phyloP scores from a whole-genome alignment of 2,797 vertebrate species.

The Eupleurogrammus muticus region DNA sequence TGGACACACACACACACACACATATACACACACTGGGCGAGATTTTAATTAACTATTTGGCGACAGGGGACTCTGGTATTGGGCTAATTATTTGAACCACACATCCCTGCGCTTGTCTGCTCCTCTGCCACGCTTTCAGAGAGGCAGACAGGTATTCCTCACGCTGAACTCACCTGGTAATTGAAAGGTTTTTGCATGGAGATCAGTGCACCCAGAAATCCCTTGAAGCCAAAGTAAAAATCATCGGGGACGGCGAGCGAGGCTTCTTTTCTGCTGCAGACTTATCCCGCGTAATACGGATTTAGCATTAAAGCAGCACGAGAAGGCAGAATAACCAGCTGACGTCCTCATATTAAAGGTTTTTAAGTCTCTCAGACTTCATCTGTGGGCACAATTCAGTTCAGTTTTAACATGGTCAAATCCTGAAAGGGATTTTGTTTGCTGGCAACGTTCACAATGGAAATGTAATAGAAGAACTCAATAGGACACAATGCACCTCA shows the following conservation, averaged over 20 bases:
- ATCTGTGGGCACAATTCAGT: constrained; percentile 28
- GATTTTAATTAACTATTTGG: constrained; percentile 79
- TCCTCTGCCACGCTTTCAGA: constrained; percentile 39
- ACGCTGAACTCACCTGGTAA: constrained; percentile 62
- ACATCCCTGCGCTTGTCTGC: constrained; percentile 50
- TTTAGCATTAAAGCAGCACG: constrained; percentile 56
- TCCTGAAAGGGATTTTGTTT: constrained; percentile 41
- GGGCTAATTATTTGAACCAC: constrained; percentile 75
- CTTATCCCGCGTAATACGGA: constrained; percentile 55
- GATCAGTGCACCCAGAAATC: constrained; percentile 46
- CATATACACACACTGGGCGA: constrained; percentile 49
- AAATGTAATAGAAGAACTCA: constrained; percentile 8
- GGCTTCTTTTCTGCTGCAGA: constrained; percentile 45
- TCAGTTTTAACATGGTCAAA: constrained; percentile 31
- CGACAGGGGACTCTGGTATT: constrained; percentile 68
- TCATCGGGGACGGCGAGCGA: constrained; percentile 42
- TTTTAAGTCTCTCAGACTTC: constrained; percentile 37
- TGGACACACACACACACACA: constrained; percentile 57
- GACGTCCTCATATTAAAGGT: constrained; percentile 44
- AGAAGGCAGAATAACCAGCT: constrained; percentile 46
- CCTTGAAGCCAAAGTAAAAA: constrained; percentile 50
- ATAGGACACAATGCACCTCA: neutral
- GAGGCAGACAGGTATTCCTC: constrained; percentile 43
- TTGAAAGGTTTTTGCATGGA: constrained; percentile 47
- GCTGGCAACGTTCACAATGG: constrained; percentile 17